These are phyloP conservation scores for Zaprionus inermis DNA, from an alignment of 1,140 invertebrate species.

Conservation along the genomic window DNA sequence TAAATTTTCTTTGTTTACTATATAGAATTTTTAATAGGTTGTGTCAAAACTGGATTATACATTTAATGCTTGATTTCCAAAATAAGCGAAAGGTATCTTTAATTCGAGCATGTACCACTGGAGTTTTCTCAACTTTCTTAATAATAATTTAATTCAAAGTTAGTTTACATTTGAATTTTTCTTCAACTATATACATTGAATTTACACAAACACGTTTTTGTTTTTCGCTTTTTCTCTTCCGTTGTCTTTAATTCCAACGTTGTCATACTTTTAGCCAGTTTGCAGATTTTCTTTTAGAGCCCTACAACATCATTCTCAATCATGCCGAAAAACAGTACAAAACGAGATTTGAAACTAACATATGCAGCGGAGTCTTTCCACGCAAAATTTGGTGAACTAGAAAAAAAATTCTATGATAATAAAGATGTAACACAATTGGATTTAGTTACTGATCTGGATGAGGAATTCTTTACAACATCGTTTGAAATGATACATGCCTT, in stretches of 20 bases:
- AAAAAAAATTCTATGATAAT: not conserved
- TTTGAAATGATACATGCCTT: conserved; percentile 51
- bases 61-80: not conserved
- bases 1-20: conserved; percentile 14
- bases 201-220: conserved; percentile 1
- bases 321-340: not conserved
- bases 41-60: no score
- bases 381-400: not conserved
- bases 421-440: conserved; percentile 49
- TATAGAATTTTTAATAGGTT: no score
- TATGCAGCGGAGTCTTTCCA: fast-evolving
- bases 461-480: conserved; percentile 39
- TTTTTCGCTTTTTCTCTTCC: conserved; percentile 11
- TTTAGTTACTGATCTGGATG: conserved; percentile 45
- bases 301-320: not conserved
- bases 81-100: not conserved
- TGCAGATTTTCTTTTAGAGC: not conserved
- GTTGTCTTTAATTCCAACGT: not conserved
- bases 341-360: not conserved
- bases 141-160: not conserved
- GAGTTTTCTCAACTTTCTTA: not conserved
- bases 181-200: conserved; percentile 20
- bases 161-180: conserved; percentile 28
- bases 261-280: conserved; percentile 11
- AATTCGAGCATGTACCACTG: not conserved